phyloP scores from a whole-genome alignment of 2,797 vertebrate species.

The Gymnoscopelus braueri region DNA sequence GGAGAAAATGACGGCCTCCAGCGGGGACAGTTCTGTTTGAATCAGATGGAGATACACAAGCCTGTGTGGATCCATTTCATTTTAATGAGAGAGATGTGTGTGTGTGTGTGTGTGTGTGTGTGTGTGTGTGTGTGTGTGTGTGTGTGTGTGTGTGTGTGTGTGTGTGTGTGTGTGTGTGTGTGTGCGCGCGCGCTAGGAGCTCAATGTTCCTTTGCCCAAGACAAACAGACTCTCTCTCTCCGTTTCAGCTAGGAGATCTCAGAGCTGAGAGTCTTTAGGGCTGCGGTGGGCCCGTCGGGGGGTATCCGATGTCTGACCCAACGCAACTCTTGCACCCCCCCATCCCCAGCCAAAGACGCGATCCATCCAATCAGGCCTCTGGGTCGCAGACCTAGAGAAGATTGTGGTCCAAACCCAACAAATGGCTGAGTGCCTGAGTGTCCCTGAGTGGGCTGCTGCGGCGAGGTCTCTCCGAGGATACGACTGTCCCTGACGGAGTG shows the following conservation, averaged over 20 bases:
- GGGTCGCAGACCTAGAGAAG: conserved; percentile 3
- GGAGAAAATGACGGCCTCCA: no score
- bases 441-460: conserved; percentile 16
- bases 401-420: conserved; percentile 46
- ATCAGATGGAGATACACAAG: conserved; percentile 44
- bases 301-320: conserved; percentile 65
- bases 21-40: conserved; percentile 26
- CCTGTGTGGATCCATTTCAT: conserved; percentile 60
- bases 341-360: conserved; percentile 51
- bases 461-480: background rate
- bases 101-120: background rate
- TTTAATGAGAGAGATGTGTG: conserved; percentile 63
- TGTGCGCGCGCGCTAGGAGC: conserved; percentile 4
- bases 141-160: no score
- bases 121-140: background rate
- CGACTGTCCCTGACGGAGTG: conserved; percentile 10
- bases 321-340: conserved; percentile 30
- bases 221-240: conserved; percentile 63
- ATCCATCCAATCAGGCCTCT: conserved; percentile 32
- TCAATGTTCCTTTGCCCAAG: conserved; percentile 65
- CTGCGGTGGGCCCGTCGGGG: conserved; percentile 54
- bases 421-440: conserved; percentile 19
- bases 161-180: no score
- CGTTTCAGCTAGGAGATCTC: background rate
- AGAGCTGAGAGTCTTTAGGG: conserved; percentile 37